Evolutionary conservation across 2,797 vertebrate genomes (phyloP).

Genomic region (Percopsis omiscomaycus): DNA sequence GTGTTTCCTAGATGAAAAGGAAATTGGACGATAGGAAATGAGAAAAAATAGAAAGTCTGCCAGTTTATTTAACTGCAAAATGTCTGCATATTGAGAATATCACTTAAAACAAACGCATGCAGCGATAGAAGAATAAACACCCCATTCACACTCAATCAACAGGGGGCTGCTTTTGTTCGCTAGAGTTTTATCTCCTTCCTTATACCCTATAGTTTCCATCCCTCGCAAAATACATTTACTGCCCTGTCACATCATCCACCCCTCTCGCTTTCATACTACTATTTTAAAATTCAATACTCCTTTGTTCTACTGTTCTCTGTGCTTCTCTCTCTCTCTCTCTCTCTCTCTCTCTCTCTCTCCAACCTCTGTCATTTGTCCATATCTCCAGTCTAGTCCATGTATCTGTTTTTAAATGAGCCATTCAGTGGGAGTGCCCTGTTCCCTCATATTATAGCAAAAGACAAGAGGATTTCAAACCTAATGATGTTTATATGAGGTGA

Average conservation of each 20-base stretch:
- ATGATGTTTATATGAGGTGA: not conserved
- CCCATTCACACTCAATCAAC: not conserved
- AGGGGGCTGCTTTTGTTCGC: constrained; percentile 8
- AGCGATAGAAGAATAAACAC: not conserved
- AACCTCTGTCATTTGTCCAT: constrained; percentile 6
- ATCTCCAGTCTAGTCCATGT: constrained; percentile 17
- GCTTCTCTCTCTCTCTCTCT: not conserved
- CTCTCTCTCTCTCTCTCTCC: constrained; percentile 1
- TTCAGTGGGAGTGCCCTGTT: constrained; percentile 18
- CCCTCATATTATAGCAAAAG: not conserved
- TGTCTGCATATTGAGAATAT: too few relatives aligned
- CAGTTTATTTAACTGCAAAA: too few relatives aligned
- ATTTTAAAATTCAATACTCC: not conserved
- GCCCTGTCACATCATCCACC: not conserved
- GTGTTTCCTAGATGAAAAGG: too few relatives aligned
- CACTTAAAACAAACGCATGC: not conserved
- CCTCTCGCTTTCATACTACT: not conserved
- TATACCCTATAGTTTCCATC: not conserved
- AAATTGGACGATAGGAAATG: too few relatives aligned
- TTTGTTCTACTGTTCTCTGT: not conserved
- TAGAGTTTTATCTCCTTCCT: not conserved
- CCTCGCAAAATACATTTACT: not conserved
- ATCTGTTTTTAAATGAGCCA: constrained; percentile 41
- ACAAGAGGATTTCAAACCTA: not conserved
- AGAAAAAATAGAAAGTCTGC: too few relatives aligned